These are phyloP conservation scores for Scolanthus callimorphus DNA, from an alignment of 92 coral and sea anemone genomes.

Conservation along the genomic window DNA sequence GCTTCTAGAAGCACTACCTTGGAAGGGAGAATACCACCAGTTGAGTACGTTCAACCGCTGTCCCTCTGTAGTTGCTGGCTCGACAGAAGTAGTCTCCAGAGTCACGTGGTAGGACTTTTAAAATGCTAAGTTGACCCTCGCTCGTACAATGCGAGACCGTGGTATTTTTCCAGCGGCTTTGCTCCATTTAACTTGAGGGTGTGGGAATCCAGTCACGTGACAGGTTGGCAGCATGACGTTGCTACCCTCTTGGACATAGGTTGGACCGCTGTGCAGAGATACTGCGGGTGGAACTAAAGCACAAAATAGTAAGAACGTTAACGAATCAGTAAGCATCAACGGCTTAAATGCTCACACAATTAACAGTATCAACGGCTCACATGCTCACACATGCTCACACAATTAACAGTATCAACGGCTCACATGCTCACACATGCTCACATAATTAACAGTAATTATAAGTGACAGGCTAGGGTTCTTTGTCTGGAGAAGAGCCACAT, in stretches of 20 bases:
- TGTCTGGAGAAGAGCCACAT: too few species aligned
- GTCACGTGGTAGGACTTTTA: neutral
- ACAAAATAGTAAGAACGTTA: neutral
- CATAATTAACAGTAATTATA: too few species aligned
- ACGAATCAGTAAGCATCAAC: too few species aligned
- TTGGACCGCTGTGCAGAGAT: neutral
- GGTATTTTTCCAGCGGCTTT: constrained; percentile 16
- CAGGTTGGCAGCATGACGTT: constrained; percentile 29
- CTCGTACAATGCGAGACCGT: constrained; percentile 2
- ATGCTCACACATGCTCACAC: too few species aligned
- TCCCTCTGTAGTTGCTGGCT: constrained; percentile 10
- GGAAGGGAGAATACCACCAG: constrained; percentile 17
- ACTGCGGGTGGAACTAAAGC: neutral
- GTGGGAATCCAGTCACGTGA: constrained; percentile 17
- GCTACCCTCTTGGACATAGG: constrained; percentile 3
- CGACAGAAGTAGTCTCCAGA: constrained; percentile 9
- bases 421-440: too few species aligned
- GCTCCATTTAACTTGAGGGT: constrained; percentile 13
- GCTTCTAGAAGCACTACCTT: too few species aligned
- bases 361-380: too few species aligned
- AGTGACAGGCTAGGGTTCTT: too few species aligned
- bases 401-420: too few species aligned
- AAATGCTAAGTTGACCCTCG: constrained; percentile 1
- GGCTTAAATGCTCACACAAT: too few species aligned
- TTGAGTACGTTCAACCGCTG: neutral